Conservation (phyloP, 2,888 invertebrate species). For the Girardia tigrina region DNA sequence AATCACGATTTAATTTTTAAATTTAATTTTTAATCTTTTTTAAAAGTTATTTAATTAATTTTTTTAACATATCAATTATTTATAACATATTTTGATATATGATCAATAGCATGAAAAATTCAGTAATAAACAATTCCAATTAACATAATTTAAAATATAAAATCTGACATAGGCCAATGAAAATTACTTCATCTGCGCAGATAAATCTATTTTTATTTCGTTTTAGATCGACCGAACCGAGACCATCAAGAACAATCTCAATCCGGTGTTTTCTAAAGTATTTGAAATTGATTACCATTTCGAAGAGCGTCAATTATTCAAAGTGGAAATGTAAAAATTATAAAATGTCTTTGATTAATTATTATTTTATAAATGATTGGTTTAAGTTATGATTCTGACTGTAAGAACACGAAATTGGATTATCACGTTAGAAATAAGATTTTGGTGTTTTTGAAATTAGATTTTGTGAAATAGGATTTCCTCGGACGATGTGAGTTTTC, state of each 20-base stretch:
- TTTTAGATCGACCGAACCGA: slow-evolving; percentile 34
- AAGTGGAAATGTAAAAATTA: slow-evolving; percentile 29
- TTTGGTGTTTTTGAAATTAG: not conserved
- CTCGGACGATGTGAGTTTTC: slow-evolving; percentile 28
- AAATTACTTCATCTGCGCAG: too few species aligned
- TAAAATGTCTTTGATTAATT: not conserved
- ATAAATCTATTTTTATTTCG: not conserved
- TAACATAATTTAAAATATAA: too few species aligned
- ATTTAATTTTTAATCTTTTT: too few species aligned
- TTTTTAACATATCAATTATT: too few species aligned
- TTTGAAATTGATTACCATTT: slow-evolving; percentile 34
- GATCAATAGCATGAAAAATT: too few species aligned
- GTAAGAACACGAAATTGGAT: slow-evolving; percentile 24
- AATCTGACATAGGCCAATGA: too few species aligned
- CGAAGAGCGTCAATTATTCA: slow-evolving; percentile 31
- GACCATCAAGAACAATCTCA: slow-evolving; percentile 35
- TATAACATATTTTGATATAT: too few species aligned
- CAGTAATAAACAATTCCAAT: too few species aligned
- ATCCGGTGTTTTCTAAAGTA: slow-evolving; percentile 32
- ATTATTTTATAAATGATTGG: not conserved
- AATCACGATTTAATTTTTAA: too few species aligned
- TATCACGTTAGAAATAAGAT: not conserved
- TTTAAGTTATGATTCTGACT: slow-evolving; percentile 32
- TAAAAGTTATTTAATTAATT: too few species aligned
- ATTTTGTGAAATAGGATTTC: slow-evolving; percentile 21